Conservation (phyloP, 2,113 vertebrate genomes). For the Butorides virescens region DNA sequence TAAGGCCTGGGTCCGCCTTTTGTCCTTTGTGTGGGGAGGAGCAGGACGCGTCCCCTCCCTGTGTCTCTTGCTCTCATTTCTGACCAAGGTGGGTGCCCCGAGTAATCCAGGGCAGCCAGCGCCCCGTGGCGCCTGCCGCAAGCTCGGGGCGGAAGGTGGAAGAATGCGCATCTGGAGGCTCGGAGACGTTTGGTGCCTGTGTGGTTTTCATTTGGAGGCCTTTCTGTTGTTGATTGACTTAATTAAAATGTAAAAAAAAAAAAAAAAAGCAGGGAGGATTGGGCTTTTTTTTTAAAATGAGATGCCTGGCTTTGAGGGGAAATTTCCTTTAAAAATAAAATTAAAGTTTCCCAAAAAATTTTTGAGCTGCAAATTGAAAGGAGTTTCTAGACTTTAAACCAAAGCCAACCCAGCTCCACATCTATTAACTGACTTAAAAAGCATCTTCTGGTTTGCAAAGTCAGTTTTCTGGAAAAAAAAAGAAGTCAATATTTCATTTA, state of each 20-base stretch:
- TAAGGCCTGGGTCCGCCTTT: neutral
- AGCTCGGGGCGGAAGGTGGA: neutral
- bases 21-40: fast-evolving
- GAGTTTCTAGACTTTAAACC: neutral
- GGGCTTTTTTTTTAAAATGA: neutral
- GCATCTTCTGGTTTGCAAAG: neutral
- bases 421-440: neutral
- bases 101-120: neutral
- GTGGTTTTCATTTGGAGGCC: conserved; percentile 37
- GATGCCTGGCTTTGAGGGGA: neutral
- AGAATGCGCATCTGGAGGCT: conserved; percentile 29
- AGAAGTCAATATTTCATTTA: neutral
- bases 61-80: fast-evolving
- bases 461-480: neutral
- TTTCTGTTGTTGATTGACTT: conserved; percentile 8
- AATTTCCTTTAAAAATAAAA: neutral
- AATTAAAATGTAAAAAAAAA: neutral
- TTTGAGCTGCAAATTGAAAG: neutral
- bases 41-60: neutral
- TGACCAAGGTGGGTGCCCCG: neutral
- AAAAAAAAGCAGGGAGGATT: neutral
- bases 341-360: neutral
- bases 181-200: neutral
- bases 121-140: fast-evolving
- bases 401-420: neutral